Percentiles rank a stretch among this genome's conserved stretches.
These are phyloP conservation scores for Sterrhoptilus dennistouni DNA, from an alignment of 2,113 vertebrate species.

Conservation along the genomic window DNA sequence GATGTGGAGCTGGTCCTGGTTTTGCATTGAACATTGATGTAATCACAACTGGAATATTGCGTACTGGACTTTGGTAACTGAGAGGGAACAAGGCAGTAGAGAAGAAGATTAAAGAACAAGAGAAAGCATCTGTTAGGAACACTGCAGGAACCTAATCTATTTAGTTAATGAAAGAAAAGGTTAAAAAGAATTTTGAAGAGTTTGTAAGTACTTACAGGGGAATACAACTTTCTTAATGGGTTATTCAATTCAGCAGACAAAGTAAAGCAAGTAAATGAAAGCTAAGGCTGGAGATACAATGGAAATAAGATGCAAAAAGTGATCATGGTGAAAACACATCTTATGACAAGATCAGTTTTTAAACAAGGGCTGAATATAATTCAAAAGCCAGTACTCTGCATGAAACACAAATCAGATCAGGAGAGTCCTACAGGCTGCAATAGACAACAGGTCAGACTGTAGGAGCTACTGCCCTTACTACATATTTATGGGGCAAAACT, in stretches of 20 bases:
- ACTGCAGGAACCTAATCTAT: background rate
- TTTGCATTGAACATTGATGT: background rate
- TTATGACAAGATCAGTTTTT: background rate
- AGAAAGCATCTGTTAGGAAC: background rate
- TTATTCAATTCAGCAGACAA: background rate
- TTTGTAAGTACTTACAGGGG: background rate
- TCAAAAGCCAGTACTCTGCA: background rate
- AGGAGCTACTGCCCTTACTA: background rate
- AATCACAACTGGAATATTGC: background rate
- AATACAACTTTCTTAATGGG: background rate
- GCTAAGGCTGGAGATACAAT: background rate
- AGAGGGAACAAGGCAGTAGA: background rate
- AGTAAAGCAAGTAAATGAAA: background rate
- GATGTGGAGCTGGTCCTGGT: background rate
- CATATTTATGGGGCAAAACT: background rate
- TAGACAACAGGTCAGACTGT: background rate
- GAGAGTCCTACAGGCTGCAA: background rate
- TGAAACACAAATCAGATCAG: background rate
- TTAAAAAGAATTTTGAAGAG: background rate
- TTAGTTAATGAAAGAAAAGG: constrained; percentile 29
- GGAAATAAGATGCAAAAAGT: background rate
- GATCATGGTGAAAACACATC: background rate
- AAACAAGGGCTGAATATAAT: background rate
- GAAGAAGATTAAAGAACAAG: background rate
- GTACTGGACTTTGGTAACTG: background rate